Base-by-base conservation (phyloP, 37 sponge, comb jelly and placozoan genomes). In the Ephydatia muelleri region DNA sequence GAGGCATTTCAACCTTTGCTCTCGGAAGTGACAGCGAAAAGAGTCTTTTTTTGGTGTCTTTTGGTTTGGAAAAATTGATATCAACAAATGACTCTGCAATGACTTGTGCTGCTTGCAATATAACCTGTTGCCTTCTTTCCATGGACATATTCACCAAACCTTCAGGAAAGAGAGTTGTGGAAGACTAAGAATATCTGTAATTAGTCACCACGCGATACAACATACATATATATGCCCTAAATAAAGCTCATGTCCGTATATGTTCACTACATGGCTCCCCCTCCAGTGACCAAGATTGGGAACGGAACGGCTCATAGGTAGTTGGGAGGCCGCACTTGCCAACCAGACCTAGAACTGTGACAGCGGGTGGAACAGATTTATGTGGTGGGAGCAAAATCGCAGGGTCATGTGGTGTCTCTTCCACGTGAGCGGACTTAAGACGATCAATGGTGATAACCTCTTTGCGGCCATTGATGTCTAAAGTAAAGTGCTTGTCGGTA, bases 361-460 rank as follows among this genome's bases (percentile, higher is more conserved):
- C 27, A 12, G 23, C 19, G 57, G 57, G 19, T 21, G 6, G 57
- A 21, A 57, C 57, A 57, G 57, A 21, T 57, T 57, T 57, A 57
- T 5, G 57, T 57, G 57, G 57, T 57, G 57, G 57, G 57, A 57
- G 19, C 57, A 57, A 57, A 57, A 57, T 57, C 19, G 57, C 43
- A 43, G 43, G 43, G 43, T 43, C 6, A 6, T 43, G 43, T 43
- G 43, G 43, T 43, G 43, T 43, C 5, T 43, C 4, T 0, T 77
- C 86, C 49, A 85, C 1, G 31, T 85, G 57, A n/a, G 86, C 79
- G 3, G 79, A 57, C 72, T 85, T 85, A 32, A 85, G 79, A 23
- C 86, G 71, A 78, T 85, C 86, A 34, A 85, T 43, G 49, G 86
- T 37, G 72, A 85, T 35, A 0, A 64, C 68, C 4, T 70, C 57